Percentiles rank a stretch among this genome's conserved stretches.
Conservation (phyloP, 1,140 invertebrate genomes). For the Agraylea sexmaculata region DNA sequence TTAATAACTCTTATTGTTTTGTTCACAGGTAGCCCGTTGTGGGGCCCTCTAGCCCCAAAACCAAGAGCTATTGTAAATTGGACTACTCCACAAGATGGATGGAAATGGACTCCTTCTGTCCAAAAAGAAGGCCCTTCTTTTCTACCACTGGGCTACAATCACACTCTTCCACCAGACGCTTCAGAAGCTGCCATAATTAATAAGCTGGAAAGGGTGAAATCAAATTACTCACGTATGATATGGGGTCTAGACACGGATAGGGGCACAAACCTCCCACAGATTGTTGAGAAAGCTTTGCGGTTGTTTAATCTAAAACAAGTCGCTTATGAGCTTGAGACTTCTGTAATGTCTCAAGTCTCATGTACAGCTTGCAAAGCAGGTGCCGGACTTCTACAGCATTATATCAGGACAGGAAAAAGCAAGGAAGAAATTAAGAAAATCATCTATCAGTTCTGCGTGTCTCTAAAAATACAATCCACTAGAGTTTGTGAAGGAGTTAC, state of each 20-base stretch:
- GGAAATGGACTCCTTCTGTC: slow-evolving; percentile 38
- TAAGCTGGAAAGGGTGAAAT: slow-evolving; percentile 35
- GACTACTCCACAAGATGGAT: slow-evolving; percentile 40
- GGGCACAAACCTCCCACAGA: slow-evolving; percentile 55
- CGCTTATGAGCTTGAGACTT: slow-evolving; percentile 76
- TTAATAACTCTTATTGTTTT: too few species aligned
- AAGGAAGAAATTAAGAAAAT: slow-evolving; percentile 76
- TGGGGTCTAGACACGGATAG: slow-evolving; percentile 58
- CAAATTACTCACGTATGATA: slow-evolving; percentile 50
- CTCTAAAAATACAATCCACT: slow-evolving; percentile 69
- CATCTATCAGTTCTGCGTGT: slow-evolving; percentile 75
- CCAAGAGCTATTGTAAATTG: slow-evolving; percentile 38
- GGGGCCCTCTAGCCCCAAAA: slow-evolving; percentile 14
- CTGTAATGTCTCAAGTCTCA: slow-evolving; percentile 81
- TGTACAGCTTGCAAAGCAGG: slow-evolving; percentile 86
- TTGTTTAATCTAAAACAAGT: slow-evolving; percentile 66
- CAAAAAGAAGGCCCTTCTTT: slow-evolving; percentile 41
- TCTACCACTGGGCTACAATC: slow-evolving; percentile 37
- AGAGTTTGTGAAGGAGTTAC: slow-evolving; percentile 81
- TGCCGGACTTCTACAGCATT: slow-evolving; percentile 72
- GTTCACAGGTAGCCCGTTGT: slow-evolving; percentile 18
- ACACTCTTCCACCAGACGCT: slow-evolving; percentile 35
- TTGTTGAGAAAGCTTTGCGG: slow-evolving; percentile 71
- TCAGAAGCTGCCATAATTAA: slow-evolving; percentile 42
- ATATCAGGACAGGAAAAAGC: slow-evolving; percentile 68